Evolutionary conservation across 2,113 vertebrate species (phyloP).

Genomic region (Catagonus wagneri): DNA sequence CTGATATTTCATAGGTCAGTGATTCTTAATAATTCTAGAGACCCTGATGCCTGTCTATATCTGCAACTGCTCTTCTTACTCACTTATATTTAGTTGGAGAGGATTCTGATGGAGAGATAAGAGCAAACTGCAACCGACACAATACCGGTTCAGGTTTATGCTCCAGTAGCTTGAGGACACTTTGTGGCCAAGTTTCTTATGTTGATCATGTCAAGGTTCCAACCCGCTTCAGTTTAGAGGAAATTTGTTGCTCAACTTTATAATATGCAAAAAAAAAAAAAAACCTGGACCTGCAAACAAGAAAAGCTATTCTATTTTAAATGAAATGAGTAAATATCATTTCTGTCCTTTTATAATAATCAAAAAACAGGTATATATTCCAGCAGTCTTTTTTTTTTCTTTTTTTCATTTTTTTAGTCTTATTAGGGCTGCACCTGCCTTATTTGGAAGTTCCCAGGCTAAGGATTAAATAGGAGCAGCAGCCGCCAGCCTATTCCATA

Average conservation of each 20-base stretch:
- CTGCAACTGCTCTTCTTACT: constrained; percentile 24
- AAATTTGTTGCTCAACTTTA: constrained; percentile 43
- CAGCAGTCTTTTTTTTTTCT: neutral
- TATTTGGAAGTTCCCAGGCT: too few species aligned
- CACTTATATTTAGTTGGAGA: constrained; percentile 66
- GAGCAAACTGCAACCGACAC: constrained; percentile 62
- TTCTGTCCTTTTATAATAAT: constrained; percentile 24
- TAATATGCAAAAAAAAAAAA: neutral
- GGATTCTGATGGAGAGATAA: constrained; percentile 55
- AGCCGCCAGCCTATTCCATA: too few species aligned
- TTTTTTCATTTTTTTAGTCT: too few species aligned
- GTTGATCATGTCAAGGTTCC: constrained; percentile 31
- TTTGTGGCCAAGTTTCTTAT: constrained; percentile 58
- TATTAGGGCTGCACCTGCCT: too few species aligned
- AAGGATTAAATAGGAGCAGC: too few species aligned
- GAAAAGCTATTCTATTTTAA: constrained; percentile 11
- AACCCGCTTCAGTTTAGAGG: constrained; percentile 55
- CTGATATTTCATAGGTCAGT: constrained; percentile 60
- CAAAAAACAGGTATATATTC: neutral
- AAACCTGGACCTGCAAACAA: constrained; percentile 11
- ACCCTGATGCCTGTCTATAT: neutral
- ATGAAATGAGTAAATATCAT: constrained; percentile 37
- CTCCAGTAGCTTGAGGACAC: constrained; percentile 37
- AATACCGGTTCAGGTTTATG: constrained; percentile 33
- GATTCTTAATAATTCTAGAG: constrained; percentile 62